Percentiles rank a stretch among this genome's conserved stretches.
Evolutionary conservation across 2,113 vertebrate species (phyloP).

Genomic region (Nyctereutes procyonoides): DNA sequence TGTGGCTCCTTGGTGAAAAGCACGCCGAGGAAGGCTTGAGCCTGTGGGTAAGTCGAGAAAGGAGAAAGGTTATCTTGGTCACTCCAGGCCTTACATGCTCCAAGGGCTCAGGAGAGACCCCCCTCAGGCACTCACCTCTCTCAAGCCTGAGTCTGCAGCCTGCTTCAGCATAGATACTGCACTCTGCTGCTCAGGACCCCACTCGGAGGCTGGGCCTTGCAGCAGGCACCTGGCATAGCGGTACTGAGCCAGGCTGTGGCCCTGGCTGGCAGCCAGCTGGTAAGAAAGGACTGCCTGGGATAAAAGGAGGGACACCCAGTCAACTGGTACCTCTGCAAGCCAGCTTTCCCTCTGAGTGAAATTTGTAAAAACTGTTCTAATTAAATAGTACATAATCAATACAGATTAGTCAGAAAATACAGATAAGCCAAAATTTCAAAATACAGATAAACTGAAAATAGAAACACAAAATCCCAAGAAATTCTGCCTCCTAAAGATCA

Average conservation of each 20-base stretch:
- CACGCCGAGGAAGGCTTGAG: conserved; percentile 94
- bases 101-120: background rate
- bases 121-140: conserved; percentile 86
- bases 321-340: background rate
- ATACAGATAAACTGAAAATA: conserved; percentile 15
- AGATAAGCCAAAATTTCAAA: conserved; percentile 51
- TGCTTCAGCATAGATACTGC: conserved; percentile 88
- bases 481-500: conserved; percentile 6
- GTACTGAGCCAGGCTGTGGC: conserved; percentile 93
- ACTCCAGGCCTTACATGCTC: background rate
- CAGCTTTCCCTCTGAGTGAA: background rate
- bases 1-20: conserved; percentile 88
- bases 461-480: conserved; percentile 38
- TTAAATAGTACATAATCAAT: conserved; percentile 45
- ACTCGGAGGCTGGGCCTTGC: conserved; percentile 79
- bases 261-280: conserved; percentile 87
- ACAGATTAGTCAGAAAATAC: conserved; percentile 46
- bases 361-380: conserved; percentile 38
- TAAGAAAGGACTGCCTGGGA: conserved; percentile 92
- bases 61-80: background rate
- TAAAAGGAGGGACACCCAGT: conserved; percentile 31
- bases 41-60: conserved; percentile 84
- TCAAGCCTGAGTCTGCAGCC: conserved; percentile 90
- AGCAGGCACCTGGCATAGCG: conserved; percentile 92
- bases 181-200: conserved; percentile 72